Evolutionary conservation across 2,888 invertebrate genomes (phyloP).

Genomic region (Parthenolecanium corni): DNA sequence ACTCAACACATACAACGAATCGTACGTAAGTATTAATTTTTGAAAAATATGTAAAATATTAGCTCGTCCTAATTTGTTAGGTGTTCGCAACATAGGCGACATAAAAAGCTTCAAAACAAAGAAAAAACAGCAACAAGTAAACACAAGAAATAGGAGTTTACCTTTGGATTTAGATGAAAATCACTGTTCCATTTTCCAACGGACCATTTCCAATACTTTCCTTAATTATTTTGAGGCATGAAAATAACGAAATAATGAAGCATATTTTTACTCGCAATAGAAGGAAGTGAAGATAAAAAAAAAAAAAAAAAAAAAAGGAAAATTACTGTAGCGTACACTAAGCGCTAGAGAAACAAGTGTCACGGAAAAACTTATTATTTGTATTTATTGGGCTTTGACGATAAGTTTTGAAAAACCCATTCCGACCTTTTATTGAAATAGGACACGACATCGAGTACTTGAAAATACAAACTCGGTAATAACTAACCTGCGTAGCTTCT

Average conservation of each 20-base stretch:
- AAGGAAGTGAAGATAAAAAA: background rate
- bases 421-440: background rate
- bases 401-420: background rate
- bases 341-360: background rate
- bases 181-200: slow-evolving; percentile 28
- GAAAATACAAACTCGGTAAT: background rate
- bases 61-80: too few species aligned
- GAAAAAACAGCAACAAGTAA: slow-evolving; percentile 9
- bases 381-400: slow-evolving; percentile 26
- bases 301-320: background rate
- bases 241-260: slow-evolving; percentile 25
- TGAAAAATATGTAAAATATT: too few species aligned
- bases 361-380: too few species aligned
- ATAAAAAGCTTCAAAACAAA: slow-evolving; percentile 7
- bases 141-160: background rate
- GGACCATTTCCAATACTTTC: slow-evolving; percentile 26
- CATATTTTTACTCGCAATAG: background rate
- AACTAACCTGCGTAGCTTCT: slow-evolving; percentile 51
- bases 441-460: background rate
- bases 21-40: too few species aligned
- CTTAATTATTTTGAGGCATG: slow-evolving; percentile 23
- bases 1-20: too few species aligned
- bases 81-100: background rate
- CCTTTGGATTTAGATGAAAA: slow-evolving; percentile 26
- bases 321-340: background rate